Evolutionary conservation across 1,140 invertebrate species (phyloP).

Genomic region (Lepidostoma basale): DNA sequence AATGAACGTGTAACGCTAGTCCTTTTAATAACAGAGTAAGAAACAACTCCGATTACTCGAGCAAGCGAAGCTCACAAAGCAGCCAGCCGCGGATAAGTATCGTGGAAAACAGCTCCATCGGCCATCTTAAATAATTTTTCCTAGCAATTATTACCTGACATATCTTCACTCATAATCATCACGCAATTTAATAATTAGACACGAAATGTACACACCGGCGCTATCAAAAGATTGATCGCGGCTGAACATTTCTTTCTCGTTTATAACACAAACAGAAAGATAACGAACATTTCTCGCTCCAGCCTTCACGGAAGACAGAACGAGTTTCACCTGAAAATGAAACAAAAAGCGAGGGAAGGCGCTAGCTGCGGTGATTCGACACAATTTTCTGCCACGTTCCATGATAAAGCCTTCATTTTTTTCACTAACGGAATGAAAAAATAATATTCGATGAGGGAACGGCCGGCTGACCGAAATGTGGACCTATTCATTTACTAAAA

Average conservation of each 20-base stretch:
- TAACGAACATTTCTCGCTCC: neutral
- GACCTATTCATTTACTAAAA: neutral
- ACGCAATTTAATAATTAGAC: conserved; percentile 25
- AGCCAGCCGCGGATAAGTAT: too few species aligned
- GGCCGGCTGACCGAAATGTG: neutral
- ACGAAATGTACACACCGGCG: conserved; percentile 12
- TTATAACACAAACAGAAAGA: conserved; percentile 3
- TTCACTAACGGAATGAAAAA: neutral
- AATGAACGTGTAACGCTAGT: too few species aligned
- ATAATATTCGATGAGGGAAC: conserved; percentile 1
- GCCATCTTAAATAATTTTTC: neutral
- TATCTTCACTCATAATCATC: conserved; percentile 24
- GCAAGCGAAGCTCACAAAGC: too few species aligned
- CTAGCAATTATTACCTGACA: conserved; percentile 13
- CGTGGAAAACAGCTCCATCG: neutral
- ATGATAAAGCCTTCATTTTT: conserved; percentile 19
- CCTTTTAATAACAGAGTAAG: too few species aligned
- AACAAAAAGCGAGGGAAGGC: neutral
- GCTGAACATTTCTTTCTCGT: conserved; percentile 14
- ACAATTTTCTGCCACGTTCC: conserved; percentile 5
- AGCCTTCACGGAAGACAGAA: neutral
- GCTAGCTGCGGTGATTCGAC: neutral
- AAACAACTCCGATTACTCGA: too few species aligned
- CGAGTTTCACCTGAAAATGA: neutral
- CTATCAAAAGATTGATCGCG: conserved; percentile 16